phyloP scores from a whole-genome alignment of 92 coral and sea anemone genomes.

The Paramuricea clavata region DNA sequence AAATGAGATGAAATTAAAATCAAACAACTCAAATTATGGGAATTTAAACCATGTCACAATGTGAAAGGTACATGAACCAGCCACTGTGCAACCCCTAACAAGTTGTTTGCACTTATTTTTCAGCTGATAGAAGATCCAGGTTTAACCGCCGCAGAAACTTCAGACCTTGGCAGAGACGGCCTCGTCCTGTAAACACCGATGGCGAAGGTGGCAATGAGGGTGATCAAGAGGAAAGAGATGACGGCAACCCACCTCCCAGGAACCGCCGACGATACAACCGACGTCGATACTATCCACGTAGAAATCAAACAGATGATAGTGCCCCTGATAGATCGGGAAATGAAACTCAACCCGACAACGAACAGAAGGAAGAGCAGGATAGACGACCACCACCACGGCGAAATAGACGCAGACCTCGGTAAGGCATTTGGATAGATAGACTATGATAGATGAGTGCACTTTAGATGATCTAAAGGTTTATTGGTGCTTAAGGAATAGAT shows the following conservation, averaged over 20 bases:
- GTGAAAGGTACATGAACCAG: background rate
- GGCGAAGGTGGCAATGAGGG: conserved; percentile 38
- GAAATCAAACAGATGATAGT: conserved; percentile 73
- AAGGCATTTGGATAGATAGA: background rate
- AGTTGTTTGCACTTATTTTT: background rate
- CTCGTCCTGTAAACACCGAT: conserved; percentile 19
- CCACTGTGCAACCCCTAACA: too few relatives aligned
- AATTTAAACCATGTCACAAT: too few relatives aligned
- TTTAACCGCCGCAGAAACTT: conserved; percentile 67
- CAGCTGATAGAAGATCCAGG: conserved; percentile 93
- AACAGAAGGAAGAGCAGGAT: conserved; percentile 39
- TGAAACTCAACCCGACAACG: conserved; percentile 69
- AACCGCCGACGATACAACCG: conserved; percentile 51
- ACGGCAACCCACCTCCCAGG: conserved; percentile 16
- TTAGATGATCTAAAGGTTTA: too few relatives aligned
- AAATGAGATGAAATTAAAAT: too few relatives aligned
- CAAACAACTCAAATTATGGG: too few relatives aligned
- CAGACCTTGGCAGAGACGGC: conserved; percentile 70
- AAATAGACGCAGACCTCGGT: conserved; percentile 42
- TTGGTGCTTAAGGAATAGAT: too few relatives aligned
- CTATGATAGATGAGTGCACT: background rate
- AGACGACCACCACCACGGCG: conserved; percentile 13
- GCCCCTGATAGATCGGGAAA: conserved; percentile 78
- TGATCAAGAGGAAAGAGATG: conserved; percentile 33
- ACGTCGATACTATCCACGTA: conserved; percentile 90